Evolutionary conservation across 2,888 invertebrate species (phyloP), one percentile per base, ranked within the genome.

Genomic region (Drosophila pseudotalamancana): DNA sequence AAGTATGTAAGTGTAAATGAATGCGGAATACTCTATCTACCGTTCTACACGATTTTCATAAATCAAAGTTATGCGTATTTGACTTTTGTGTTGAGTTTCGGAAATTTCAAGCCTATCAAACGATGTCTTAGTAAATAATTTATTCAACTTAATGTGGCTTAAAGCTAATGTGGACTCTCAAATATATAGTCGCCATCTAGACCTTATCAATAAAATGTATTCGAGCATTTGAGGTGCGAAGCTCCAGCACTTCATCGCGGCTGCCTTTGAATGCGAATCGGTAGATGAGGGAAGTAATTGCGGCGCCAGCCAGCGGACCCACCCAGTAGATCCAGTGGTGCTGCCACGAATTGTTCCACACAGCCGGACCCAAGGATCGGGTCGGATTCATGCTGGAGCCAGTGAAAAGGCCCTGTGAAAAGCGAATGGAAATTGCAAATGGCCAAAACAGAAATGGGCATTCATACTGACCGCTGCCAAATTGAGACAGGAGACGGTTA

Each of bases 271-370:
- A 90, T 11, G 87, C 77, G 11, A 80, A 57, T 45, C 90, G 91
- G 72, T 93, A 93, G 11, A 92, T 78, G 0, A 92, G 23, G 1
- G 93, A 82, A 0, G 91, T 89, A 1, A 93, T 45, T 0, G 91
- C 48, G 0, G 91, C 90, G 1, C 92, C 92, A 0, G 78, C 65
- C 14, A 93, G 51, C 0, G 95, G 95, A 37, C 94, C 95, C 6
- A 93, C 90, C 95, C 95, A 95, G 81, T 94, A 95, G 0, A 95
- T 73, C 95, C 95, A 96, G 65, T 96, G 96, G 35, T 92, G 77
- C 0, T 90, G 70, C 95, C 95, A 96, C 12, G 92, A 92, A 4
- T 93, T 93, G 23, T 94, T 94, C 92, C 94, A 94, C 0, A 96
- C 70, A 0, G 95, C 95, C 0, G 96, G 96, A 0, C 93, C 96